Evolutionary conservation across 2,113 vertebrate genomes (phyloP).

Genomic region (Nycticebus coucang): DNA sequence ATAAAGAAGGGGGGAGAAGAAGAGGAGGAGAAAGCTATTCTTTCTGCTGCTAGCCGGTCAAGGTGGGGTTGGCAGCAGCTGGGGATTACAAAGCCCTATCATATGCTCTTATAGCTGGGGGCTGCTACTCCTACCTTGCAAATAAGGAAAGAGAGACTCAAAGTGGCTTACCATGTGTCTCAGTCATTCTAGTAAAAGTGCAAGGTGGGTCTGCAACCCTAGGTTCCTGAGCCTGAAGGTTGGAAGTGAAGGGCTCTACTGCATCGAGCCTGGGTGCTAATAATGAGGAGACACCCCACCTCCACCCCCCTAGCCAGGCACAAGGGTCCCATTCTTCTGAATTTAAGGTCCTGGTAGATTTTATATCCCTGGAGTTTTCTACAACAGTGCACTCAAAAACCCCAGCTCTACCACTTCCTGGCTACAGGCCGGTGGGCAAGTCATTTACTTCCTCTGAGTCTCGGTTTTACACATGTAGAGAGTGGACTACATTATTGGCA

Average conservation of each 20-base stretch:
- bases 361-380: background rate
- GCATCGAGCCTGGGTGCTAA: background rate
- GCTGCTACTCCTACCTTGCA: rapidly evolving
- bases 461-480: background rate
- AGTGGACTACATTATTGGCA: background rate
- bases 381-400: background rate
- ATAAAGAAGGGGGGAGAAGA: background rate
- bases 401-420: background rate
- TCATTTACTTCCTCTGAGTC: background rate
- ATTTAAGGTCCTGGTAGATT: background rate
- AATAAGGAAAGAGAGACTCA: background rate
- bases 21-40: background rate
- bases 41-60: background rate
- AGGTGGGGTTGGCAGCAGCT: background rate
- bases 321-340: background rate
- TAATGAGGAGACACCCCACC: background rate
- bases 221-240: background rate
- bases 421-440: background rate
- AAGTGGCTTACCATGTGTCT: rapidly evolving
- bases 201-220: background rate
- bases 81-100: background rate
- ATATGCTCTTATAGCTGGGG: background rate
- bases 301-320: background rate
- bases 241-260: rapidly evolving
- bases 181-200: background rate